Evolutionary conservation across 2,888 invertebrate species (phyloP).

Genomic region (Enoplolaimus lenunculus): DNA sequence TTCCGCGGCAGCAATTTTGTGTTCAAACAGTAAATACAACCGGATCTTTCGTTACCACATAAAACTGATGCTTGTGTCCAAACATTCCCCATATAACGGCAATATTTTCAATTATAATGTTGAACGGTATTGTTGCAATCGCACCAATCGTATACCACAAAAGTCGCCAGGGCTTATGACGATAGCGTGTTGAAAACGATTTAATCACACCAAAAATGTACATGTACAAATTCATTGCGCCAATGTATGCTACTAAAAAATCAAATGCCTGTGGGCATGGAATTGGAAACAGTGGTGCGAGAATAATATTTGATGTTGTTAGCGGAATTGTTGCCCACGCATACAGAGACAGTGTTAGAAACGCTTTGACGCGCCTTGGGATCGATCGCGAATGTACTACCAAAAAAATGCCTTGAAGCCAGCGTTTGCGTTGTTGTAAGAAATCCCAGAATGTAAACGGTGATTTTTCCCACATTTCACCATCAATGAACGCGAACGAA

Average conservation of each 20-base stretch:
- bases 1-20: too few relatives aligned
- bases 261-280: conserved; percentile 58
- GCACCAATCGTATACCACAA: conserved; percentile 53
- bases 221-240: conserved; percentile 88
- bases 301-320: conserved; percentile 70
- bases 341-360: conserved; percentile 74
- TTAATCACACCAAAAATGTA: conserved; percentile 93
- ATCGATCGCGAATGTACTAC: conserved; percentile 43
- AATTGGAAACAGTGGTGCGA: conserved; percentile 71
- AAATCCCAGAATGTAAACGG: conserved; percentile 89
- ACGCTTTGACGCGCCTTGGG: conserved; percentile 43
- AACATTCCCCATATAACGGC: conserved; percentile 85
- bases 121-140: conserved; percentile 75
- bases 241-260: conserved; percentile 73
- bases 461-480: conserved; percentile 97
- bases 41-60: conserved; percentile 80
- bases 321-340: conserved; percentile 90
- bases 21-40: conserved; percentile 12
- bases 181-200: conserved; percentile 58
- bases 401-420: conserved; percentile 55
- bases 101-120: conserved; percentile 80
- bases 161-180: conserved; percentile 31
- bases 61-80: conserved; percentile 88
- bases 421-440: conserved; percentile 83
- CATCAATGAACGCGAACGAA: conserved; percentile 84